phyloP scores from a whole-genome alignment of 1,140 invertebrate species.

The Ceratosolen fusciceps region DNA sequence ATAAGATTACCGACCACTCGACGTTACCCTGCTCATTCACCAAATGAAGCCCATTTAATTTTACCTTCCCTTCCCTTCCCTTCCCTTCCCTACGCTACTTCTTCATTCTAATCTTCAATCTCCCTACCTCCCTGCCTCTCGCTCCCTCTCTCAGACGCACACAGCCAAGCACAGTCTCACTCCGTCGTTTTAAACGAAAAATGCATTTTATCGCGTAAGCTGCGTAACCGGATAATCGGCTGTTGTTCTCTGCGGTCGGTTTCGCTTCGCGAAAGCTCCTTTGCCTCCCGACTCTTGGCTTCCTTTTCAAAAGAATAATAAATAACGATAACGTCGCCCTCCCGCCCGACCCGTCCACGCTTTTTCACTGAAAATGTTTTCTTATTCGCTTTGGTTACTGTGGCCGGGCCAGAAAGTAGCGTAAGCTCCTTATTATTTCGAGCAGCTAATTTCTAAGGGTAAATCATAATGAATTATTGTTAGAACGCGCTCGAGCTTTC shows the following conservation, averaged over 20 bases:
- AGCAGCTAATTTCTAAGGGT: neutral
- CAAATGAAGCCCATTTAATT: neutral
- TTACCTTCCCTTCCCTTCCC: neutral
- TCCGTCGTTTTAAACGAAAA: neutral
- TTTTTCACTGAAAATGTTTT: neutral
- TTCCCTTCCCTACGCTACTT: neutral
- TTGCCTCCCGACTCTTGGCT: neutral
- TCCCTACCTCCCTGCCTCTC: too few species aligned
- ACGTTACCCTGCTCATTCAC: neutral
- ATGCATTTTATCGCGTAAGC: neutral
- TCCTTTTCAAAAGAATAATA: neutral
- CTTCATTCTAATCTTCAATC: neutral
- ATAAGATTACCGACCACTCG: conserved; percentile 57
- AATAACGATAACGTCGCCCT: neutral
- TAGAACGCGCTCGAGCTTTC: neutral
- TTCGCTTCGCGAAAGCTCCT: conserved; percentile 1
- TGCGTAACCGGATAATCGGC: conserved; percentile 13
- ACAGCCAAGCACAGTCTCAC: too few species aligned
- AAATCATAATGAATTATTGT: neutral
- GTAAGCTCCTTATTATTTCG: neutral
- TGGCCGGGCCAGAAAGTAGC: neutral
- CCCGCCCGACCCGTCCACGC: too few species aligned
- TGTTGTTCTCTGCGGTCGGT: neutral
- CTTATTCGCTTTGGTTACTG: neutral
- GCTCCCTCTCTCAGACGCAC: too few species aligned